Evolutionary conservation across 2,797 vertebrate genomes (phyloP), one percentile per base, ranked within the genome.

Genomic region (Furcifer pardalis): DNA sequence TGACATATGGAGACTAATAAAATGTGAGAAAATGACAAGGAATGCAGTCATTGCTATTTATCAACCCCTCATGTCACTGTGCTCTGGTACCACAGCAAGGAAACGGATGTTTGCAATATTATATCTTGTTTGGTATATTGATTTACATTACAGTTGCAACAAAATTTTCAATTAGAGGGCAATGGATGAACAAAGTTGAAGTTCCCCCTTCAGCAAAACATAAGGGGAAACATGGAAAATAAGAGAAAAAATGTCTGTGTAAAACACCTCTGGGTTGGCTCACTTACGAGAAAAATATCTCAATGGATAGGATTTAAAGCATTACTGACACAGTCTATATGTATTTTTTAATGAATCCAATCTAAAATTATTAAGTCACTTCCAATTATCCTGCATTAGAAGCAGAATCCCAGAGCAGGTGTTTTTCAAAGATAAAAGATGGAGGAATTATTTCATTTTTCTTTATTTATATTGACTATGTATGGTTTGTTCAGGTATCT

Each of bases 1-100:
- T 79, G 84, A 85, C 80, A 85, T 82, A 78, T 56, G 77, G 69
- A 85, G 68, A 32, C 79, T 83, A 68, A 88, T 75, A 88, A 88
- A 88, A 83, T 71, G 62, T 79, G 63, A 76, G 49, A 27, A 83
- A 82, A 83, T 75, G 76, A 82, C 69, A 81, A 75, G 32, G 65
- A 83, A 79, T 69, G 52, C 69, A 85, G 72, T 77, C 62, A 76
- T 62, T 37, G 60, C 6, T 32, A 80, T 87, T 87, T 80, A 80
- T 81, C 65, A 84, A 77, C 80, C 42, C 32, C 44, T 68, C 52
- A 40, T 76, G 76, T 71, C 69, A 63, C 7, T 32, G 40, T 30
- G 12, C 46, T 59, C 49, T 37, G 5, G 63, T n/a, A 69, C 32
- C 35, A 42, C 37, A 72, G 46, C 27, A 74, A 60, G 35, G 32